Base-by-base conservation (phyloP, 2,888 invertebrate genomes). In the Amblyteles armatorius region DNA sequence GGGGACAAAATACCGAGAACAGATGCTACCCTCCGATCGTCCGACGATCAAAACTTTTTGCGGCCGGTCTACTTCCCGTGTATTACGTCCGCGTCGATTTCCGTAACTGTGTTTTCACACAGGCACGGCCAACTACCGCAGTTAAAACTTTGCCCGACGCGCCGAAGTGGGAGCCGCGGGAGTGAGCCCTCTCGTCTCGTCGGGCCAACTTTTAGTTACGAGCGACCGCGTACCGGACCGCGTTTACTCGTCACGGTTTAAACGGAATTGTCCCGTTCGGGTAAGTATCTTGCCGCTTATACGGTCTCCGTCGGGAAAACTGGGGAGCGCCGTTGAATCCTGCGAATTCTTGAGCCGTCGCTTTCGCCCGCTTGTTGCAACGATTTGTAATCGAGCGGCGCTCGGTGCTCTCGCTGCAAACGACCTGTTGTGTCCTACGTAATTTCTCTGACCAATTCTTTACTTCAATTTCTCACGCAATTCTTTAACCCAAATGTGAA, bases 71-170 rank as follows among this genome's bases (percentile, higher is more conserved):
- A 13, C 36, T 67, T 65, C 40, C 52, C 67, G 36, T 74, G 71
- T 55, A 60, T 48, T 48, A 40, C 68, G 76, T 72, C 79, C 67
- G 79, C 68, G 76, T 79, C 85, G 85, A 85, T 85, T 85, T 82
- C 79, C 82, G 79, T 77, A 82, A 82, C 82, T 77, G 82, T 85
- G 85, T 80, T 85, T 82, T 82, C 82, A 52, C 72, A 52, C 16
- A 76, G 67, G 79, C 79, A 82, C 79, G 82, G 55, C 44, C 82
- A 85, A 85, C 85, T 85, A 85, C 82, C 63, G 85, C 82, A 82
- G 85, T 85, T 85, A 85, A 85, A 85, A 85, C 85, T 85, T 85
- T 85, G 68, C 33, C 79, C 79, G 79, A 82, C 79, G 79, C 76
- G 76, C 82, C 79, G 82, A 85, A 85, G 85, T 82, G 82, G 79